phyloP scores from a whole-genome alignment of 1,140 invertebrate species.

The Drosophila pandora region DNA sequence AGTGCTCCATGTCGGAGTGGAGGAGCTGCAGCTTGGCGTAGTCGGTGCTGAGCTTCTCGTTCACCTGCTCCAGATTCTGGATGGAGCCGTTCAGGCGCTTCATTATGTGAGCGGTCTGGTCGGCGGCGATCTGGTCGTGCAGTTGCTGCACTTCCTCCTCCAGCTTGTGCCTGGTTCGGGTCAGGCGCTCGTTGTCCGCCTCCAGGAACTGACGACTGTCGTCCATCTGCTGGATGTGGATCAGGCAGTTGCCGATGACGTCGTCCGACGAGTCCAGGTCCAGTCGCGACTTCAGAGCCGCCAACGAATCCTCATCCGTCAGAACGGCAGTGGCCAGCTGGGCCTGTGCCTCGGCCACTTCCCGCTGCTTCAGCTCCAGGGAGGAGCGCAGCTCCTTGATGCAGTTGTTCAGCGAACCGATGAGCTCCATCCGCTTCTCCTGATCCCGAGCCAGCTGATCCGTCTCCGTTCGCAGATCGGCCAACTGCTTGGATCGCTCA shows the following conservation, averaged over 20 bases:
- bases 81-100: conserved; percentile 28
- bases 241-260: too few relatives aligned
- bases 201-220: neutral
- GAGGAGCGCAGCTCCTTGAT: neutral
- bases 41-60: conserved; percentile 46
- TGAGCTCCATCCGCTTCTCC: too few relatives aligned
- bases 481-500: neutral
- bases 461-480: neutral
- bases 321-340: neutral
- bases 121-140: conserved; percentile 5
- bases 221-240: neutral
- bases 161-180: neutral
- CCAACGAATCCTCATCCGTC: neutral
- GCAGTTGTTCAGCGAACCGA: too few relatives aligned
- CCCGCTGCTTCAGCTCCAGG: neutral
- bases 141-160: neutral
- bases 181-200: neutral
- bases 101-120: neutral
- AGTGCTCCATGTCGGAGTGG: neutral
- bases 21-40: conserved; percentile 19
- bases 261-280: neutral
- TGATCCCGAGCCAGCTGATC: too few relatives aligned
- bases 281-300: neutral
- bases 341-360: neutral
- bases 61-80: conserved; percentile 39